A percentile compares a stretch with the other conserved stretches of the same genome.
Conservation (phyloP, 2,113 vertebrate genomes). For the Muntiacus muntjak region DNA sequence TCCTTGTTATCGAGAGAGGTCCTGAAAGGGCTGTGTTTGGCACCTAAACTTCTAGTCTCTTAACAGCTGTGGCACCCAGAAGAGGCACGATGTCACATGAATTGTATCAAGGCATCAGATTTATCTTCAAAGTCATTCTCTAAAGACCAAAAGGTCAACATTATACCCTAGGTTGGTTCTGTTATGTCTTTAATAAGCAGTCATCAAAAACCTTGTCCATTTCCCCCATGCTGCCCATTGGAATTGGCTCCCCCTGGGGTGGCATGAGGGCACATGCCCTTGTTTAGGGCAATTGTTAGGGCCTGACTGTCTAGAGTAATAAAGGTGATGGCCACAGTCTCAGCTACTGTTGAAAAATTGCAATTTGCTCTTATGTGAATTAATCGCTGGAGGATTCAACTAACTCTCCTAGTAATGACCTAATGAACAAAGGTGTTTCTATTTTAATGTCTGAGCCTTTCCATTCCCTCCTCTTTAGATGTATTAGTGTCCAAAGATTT, state of each 20-base stretch:
- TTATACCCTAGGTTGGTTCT: background rate
- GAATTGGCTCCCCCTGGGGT: background rate
- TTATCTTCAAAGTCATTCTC: conserved; percentile 8
- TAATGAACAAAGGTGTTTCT: conserved; percentile 22
- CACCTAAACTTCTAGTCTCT: background rate
- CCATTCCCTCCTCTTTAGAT: background rate
- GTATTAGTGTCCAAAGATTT: background rate
- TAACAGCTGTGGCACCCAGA: background rate
- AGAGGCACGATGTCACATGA: background rate
- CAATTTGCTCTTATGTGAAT: background rate
- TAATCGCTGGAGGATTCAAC: background rate
- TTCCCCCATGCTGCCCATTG: background rate
- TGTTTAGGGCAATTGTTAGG: background rate
- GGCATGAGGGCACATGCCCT: background rate
- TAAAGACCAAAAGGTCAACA: background rate
- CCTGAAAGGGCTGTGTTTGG: background rate
- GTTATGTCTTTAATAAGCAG: background rate
- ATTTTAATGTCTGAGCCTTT: background rate
- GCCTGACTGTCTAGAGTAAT: background rate
- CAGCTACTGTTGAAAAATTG: background rate
- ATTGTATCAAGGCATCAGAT: conserved; percentile 7
- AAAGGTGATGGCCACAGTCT: background rate
- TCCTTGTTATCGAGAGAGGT: conserved; percentile 1
- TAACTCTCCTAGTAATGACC: background rate
- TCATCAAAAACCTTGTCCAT: background rate